phyloP scores from a whole-genome alignment of 64 coral and sea anemone genomes.

The Trachythela sp. region DNA sequence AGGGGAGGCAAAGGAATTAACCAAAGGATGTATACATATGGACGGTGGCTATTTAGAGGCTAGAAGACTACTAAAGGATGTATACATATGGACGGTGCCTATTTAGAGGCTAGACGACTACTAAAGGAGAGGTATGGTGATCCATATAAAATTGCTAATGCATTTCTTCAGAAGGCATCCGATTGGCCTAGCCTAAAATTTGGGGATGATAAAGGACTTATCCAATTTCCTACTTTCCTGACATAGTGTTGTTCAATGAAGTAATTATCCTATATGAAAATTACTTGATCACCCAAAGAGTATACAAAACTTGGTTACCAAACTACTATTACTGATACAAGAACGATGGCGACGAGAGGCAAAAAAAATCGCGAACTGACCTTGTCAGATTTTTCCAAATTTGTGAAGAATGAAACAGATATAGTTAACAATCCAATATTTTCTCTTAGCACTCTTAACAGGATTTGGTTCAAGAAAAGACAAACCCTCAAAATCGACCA shows the following conservation, averaged over 20 bases:
- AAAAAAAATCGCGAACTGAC: not conserved
- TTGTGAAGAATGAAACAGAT: not conserved
- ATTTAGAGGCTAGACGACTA: not conserved
- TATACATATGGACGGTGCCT: not conserved
- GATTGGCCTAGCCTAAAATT: not conserved
- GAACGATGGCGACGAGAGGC: not conserved
- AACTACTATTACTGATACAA: not conserved
- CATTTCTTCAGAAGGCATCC: not conserved
- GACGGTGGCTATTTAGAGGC: not conserved
- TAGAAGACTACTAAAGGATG: not conserved
- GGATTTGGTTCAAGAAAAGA: not conserved
- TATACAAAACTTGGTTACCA: not conserved
- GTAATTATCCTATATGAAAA: not conserved
- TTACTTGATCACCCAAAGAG: conserved; percentile 2
- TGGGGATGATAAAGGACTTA: not conserved
- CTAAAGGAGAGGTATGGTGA: conserved; percentile 1
- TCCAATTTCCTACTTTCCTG: not conserved
- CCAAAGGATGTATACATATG: conserved; percentile 1
- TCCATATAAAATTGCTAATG: not conserved
- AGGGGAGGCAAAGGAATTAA: not conserved
- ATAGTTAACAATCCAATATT: not conserved
- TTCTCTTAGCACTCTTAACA: not conserved
- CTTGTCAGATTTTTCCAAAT: not conserved
- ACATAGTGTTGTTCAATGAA: not conserved
- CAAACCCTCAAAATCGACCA: not conserved